Base-by-base conservation (phyloP, 2,888 invertebrate species). In the Leptinotarsa peninsularis region DNA sequence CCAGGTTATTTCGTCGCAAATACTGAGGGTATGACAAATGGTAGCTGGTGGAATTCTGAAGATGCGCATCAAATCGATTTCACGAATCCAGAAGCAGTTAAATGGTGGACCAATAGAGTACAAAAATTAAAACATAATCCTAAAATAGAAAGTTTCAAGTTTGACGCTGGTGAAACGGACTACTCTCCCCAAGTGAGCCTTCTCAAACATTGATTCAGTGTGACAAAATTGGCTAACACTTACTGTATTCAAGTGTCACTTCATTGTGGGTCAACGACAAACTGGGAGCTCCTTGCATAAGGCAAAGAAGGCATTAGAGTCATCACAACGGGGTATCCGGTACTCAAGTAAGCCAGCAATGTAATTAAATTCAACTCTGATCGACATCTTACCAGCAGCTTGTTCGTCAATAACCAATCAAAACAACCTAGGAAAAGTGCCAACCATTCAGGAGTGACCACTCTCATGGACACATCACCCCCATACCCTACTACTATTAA, bases 101-200 rank as follows among this genome's bases (percentile, higher is more conserved):
- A 89, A 1, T 93, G 93, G 93, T 93, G 89, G 87, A 84, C 89
- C 0, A 83, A 84, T 4, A 88, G 92, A 75, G 82, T 92, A 43
- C 89, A 88, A 72, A 83, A 86, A 5, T 80, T 97, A 2, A 89
- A 92, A 79, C 87, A 89, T 0, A 89, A 91, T 5, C 92, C 92
- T 72, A 93, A 92, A 0, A 91, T 96, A 27, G 93, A 94, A 82
- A 92, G 93, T 76, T 92, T 94, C 80, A 95, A 95, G 88, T 95
- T 96, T 82, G 95, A 96, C 83, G 95, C 95, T 63, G 96, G 95
- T 33, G 95, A 95, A 86, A 90, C 90, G 0, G 91, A 92, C 81
- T 94, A 92, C 91, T 88, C 92, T 60, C 93, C 93, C 50, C 90
- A 91, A 86, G 90, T 92, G 80, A 83, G 73, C 66, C 66, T 23